Evolutionary conservation across 2,888 invertebrate genomes (phyloP), one percentile per base, ranked within the genome.

Genomic region (Automeris io): DNA sequence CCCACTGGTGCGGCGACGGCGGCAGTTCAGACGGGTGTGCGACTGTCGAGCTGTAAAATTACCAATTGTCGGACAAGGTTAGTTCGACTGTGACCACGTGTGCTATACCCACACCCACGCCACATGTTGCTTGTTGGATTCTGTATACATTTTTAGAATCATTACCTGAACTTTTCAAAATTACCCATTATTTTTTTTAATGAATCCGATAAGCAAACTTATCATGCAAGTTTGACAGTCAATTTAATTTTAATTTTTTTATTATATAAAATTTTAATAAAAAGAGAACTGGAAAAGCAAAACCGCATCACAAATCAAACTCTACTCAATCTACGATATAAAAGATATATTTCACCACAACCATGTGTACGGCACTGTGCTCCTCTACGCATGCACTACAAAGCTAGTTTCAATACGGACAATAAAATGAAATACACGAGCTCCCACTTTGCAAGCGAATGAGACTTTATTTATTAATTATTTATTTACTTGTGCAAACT

Each of bases 1-100:
- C 95, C 99, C 98, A 99, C 75, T 97, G 95, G 86, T 98, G 97
- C 57, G 98, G 98, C 67, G 98, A 98, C 26, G 98, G 98, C 70
- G 98, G 98, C 86, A 99, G 89, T 89, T 99, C 98, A 52, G 97
- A 97, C 45, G 97, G 96, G 85, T 98, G 98, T 61, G 99, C 99
- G 77, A 99, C 95, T 64, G 96, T 93, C 68, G 98, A 96, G 90
- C 98, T 98, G 92, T 55, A 92, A 91, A 29, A 32, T 29, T 24
- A 43, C 46, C 50, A 49, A 43, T 49, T 57, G 51, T 46, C 51
- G 47, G 33, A 31, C 31, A 40, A 47, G 51, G 60, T 63, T 50
- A 63, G 51, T 51, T 18, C 41, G 39, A 45, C 37, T 38, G 18
- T 40, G 34, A 29, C 18, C 9, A 19, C 32, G 23, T 34, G 45